These are phyloP conservation scores for Hydra vulgaris DNA, from an alignment of 30 jellyfish, hydroid and myxozoan genomes.

Conservation along the genomic window DNA sequence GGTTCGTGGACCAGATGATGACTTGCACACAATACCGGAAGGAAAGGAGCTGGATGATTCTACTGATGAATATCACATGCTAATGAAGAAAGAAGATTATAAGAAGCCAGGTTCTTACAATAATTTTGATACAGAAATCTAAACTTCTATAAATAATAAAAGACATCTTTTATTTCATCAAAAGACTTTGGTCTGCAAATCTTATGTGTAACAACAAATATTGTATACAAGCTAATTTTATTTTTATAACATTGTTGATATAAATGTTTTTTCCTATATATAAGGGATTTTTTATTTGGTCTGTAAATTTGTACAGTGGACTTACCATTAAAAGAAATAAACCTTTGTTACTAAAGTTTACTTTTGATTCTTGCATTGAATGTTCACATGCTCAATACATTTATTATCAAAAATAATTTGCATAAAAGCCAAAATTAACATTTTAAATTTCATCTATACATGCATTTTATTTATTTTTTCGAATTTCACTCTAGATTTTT, in stretches of 20 bases:
- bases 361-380: too few species aligned
- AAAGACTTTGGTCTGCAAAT: neutral
- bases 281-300: neutral
- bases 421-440: too few species aligned
- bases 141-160: neutral
- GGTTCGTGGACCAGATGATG: slow-evolving; percentile 32
- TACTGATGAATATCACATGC: slow-evolving; percentile 25
- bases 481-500: too few species aligned
- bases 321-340: neutral
- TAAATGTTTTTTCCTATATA: neutral
- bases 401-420: too few species aligned
- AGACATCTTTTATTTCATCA: neutral
- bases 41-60: slow-evolving; percentile 13
- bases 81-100: slow-evolving; percentile 20
- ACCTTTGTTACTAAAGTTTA: too few species aligned
- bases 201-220: neutral
- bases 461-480: too few species aligned
- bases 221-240: neutral
- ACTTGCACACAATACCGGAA: slow-evolving; percentile 27
- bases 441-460: too few species aligned
- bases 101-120: slow-evolving; percentile 16
- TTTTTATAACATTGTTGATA: neutral
- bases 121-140: neutral
- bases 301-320: neutral
- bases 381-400: too few species aligned